Base-by-base conservation (phyloP, 2,113 vertebrate species). In the Euleptes europaea region DNA sequence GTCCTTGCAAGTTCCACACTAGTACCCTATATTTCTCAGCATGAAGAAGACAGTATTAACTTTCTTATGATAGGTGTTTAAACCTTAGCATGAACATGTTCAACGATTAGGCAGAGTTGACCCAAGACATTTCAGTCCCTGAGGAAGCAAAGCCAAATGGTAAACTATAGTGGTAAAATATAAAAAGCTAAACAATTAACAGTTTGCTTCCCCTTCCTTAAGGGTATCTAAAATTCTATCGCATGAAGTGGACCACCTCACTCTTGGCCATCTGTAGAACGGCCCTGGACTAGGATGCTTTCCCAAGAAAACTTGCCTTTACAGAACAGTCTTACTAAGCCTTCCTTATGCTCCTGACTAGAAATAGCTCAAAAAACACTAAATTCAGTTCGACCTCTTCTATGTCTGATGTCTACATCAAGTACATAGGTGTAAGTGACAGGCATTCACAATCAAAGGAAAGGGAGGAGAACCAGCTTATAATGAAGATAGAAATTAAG, bases 361-460 rank as follows among this genome's bases (percentile, higher is more conserved):
- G 89, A 88, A 91, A 26, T 85, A 90, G 82, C 76, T 94, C 78
- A 74, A 85, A 33, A 84, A 78, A 80, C 33, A 73, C 86, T 91
- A 93, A 91, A 91, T 87, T 80, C 76, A 69, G 51, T 86, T 88
- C 83, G 71, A 88, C 81, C 84, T 90, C 80, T 91, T 90, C 85
- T 83, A 86, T 13, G 1, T 86, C 84, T 91, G 93, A 95, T 87
- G 92, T 93, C 86, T 91, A 93, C 86, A 93, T 94, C 88, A 93
- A 92, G 94, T 11, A 0, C 75, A 78, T 15, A 87, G 81, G 80
- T 88, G 84, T 88, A 31, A 73, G 78, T 83, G 88, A 90, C 13
- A 88, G 88, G 60, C 57, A 94, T 94, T 92, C 92, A 93, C 92
- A 94, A 94, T 86, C 87, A 93, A 92, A 94, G 88, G 65, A 90